Evolutionary conservation across 2,113 vertebrate genomes (phyloP).

Genomic region (Callorhinus ursinus): DNA sequence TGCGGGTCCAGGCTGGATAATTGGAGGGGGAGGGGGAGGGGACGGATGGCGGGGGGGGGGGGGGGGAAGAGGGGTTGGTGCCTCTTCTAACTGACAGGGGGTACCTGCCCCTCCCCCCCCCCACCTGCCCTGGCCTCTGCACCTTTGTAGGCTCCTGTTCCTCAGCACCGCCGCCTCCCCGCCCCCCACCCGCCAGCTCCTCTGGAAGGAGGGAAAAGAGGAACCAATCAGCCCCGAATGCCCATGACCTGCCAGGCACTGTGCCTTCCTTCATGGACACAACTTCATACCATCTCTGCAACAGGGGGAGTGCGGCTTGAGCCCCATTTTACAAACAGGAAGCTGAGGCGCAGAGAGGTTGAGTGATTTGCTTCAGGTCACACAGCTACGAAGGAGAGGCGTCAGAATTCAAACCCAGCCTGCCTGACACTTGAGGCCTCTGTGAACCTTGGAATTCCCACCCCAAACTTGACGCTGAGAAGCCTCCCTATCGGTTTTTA

Average conservation of each 20-base stretch:
- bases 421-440: too few relatives aligned
- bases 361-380: background rate
- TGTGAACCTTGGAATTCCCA: rapidly evolving
- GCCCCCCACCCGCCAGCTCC: background rate
- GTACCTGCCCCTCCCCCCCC: background rate
- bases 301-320: rapidly evolving
- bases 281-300: background rate
- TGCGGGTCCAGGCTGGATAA: background rate
- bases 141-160: background rate
- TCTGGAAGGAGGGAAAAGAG: background rate
- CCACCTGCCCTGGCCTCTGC: background rate
- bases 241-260: background rate
- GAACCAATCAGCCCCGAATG: too few relatives aligned
- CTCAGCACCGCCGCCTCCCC: background rate
- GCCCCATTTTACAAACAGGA: background rate
- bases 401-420: background rate
- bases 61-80: rapidly evolving
- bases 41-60: too few relatives aligned
- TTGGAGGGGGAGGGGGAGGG: rapidly evolving
- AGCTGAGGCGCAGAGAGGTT: background rate
- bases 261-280: background rate
- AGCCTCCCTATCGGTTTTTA: rapidly evolving
- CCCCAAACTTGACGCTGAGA: too few relatives aligned
- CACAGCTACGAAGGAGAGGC: background rate
- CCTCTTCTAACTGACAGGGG: background rate